Conservation (phyloP, 2,888 invertebrate species). For the Drosophila robusta region DNA sequence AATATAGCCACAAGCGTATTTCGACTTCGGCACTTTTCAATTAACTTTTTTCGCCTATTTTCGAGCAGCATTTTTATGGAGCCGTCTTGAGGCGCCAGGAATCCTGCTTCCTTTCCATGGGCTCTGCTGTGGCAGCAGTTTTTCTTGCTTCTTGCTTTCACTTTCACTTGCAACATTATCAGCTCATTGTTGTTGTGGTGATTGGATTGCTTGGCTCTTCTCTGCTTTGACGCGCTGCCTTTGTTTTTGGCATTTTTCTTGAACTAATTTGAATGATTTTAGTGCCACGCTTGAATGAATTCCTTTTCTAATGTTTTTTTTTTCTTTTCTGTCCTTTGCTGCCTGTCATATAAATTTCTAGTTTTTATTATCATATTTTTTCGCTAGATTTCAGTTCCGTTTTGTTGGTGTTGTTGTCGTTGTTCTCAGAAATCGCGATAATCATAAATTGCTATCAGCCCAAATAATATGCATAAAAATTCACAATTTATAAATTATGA, state of each 20-base stretch:
- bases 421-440: constrained; percentile 32
- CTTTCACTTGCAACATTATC: constrained; percentile 72
- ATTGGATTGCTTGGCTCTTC: constrained; percentile 66
- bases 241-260: constrained; percentile 60
- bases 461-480: constrained; percentile 42
- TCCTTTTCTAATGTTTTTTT: constrained; percentile 3
- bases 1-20: constrained; percentile 3
- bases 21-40: neutral
- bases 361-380: constrained; percentile 74
- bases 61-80: constrained; percentile 57
- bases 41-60: constrained; percentile 8
- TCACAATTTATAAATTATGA: constrained; percentile 34
- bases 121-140: constrained; percentile 50
- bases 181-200: constrained; percentile 47
- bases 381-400: constrained; percentile 17
- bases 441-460: constrained; percentile 55
- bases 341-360: constrained; percentile 55
- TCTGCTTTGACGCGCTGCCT: constrained; percentile 20
- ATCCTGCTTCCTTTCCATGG: constrained; percentile 67
- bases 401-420: constrained; percentile 20
- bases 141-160: constrained; percentile 31
- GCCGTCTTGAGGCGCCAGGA: constrained; percentile 72
- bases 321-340: neutral
- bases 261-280: constrained; percentile 73
- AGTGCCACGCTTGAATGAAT: constrained; percentile 41